Evolutionary conservation across 2,797 vertebrate genomes (phyloP).

Genomic region (Prunella strophiata): DNA sequence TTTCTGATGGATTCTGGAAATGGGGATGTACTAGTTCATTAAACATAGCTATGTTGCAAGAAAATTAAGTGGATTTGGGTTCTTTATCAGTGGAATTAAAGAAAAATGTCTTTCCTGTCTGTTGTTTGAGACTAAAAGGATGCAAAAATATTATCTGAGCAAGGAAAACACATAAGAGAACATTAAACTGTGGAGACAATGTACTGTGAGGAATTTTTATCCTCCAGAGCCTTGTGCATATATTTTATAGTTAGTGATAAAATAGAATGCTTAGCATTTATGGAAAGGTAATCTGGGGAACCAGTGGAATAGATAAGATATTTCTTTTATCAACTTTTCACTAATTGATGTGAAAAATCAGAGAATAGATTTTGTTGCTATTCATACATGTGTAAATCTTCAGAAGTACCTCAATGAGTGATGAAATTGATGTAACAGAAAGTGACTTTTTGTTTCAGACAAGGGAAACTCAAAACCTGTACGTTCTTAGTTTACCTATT

Average conservation of each 20-base stretch:
- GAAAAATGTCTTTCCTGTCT: not conserved
- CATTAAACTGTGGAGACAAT: not conserved
- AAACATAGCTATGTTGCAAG: not conserved
- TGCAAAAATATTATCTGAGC: slow-evolving; percentile 19
- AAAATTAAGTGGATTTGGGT: not conserved
- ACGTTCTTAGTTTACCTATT: not conserved
- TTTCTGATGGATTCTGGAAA: not conserved
- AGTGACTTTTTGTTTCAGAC: not conserved
- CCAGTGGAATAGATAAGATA: not conserved
- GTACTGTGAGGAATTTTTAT: not conserved
- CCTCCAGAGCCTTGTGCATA: not conserved
- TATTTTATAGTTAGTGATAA: slow-evolving; percentile 7
- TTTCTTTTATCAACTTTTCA: not conserved
- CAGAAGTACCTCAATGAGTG: not conserved
- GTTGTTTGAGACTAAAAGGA: not conserved
- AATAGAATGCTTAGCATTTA: not conserved
- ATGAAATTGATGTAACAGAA: not conserved
- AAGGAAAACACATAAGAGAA: not conserved
- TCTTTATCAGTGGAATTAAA: not conserved
- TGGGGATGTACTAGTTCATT: not conserved
- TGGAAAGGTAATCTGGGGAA: not conserved
- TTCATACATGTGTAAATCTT: not conserved
- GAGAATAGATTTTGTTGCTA: not conserved
- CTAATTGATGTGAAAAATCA: slow-evolving; percentile 9
- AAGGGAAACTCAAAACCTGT: not conserved